Percentiles rank a stretch among this genome's conserved stretches.
Evolutionary conservation across 2,888 invertebrate genomes (phyloP).

Genomic region (Agonopterix arenella): DNA sequence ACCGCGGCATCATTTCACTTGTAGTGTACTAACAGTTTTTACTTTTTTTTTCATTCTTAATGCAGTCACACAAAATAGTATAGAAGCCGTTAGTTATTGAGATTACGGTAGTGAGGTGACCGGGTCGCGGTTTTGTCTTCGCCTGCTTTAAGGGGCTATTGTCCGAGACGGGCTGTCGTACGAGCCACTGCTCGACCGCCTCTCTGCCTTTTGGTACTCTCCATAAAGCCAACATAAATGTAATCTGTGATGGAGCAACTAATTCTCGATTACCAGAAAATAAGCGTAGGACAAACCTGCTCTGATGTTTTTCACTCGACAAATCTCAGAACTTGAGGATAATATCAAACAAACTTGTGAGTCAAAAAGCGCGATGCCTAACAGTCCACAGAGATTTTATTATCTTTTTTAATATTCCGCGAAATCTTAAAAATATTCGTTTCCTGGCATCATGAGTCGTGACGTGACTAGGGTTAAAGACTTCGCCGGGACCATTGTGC

Average conservation of each 20-base stretch:
- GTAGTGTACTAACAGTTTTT: neutral
- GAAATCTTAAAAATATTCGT: conserved; percentile 35
- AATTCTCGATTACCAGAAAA: no score
- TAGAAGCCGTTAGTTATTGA: conserved; percentile 32
- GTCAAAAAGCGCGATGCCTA: conserved; percentile 8
- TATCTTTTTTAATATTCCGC: conserved; percentile 26
- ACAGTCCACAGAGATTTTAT: conserved; percentile 19
- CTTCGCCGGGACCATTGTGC: conserved; percentile 27
- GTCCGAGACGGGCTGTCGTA: neutral
- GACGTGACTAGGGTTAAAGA: conserved; percentile 53
- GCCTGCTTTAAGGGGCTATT: conserved; percentile 5
- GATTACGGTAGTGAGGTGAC: conserved; percentile 43
- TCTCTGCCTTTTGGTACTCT: no score
- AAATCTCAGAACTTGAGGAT: conserved; percentile 14
- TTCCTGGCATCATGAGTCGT: conserved; percentile 46
- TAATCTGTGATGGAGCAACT: no score
- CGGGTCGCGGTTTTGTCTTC: conserved; percentile 45
- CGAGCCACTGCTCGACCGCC: no score
- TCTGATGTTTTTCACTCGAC: conserved; percentile 4
- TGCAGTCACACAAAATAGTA: neutral
- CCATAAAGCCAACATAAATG: no score
- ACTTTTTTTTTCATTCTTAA: neutral
- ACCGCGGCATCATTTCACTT: neutral
- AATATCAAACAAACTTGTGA: conserved; percentile 5
- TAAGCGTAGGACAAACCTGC: no score